Conservation (phyloP, 2,797 vertebrate genomes). For the Sarcoramphus papa region DNA sequence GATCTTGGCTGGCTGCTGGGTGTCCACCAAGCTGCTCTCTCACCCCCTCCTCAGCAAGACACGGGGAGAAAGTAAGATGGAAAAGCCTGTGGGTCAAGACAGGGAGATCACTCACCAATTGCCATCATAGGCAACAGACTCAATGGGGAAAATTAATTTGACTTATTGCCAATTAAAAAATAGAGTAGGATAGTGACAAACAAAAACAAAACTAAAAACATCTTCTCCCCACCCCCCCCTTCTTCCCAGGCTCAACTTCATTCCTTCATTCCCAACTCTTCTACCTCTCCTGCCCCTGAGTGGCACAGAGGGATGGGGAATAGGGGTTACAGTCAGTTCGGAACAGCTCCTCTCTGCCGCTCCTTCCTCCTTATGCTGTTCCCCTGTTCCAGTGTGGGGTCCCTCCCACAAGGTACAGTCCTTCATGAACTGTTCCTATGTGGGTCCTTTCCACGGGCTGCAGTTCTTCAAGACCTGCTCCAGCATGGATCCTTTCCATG, state of each 20-base stretch:
- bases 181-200: background rate
- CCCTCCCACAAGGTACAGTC: background rate
- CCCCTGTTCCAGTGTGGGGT: background rate
- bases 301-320: background rate
- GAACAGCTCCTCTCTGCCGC: background rate
- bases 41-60: background rate
- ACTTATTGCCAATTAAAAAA: background rate
- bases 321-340: background rate
- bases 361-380: background rate
- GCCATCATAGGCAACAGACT: background rate
- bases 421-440: background rate
- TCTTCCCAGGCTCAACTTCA: background rate
- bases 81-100: background rate
- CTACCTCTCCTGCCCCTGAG: background rate
- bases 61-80: background rate
- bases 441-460: background rate
- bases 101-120: background rate
- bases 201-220: background rate
- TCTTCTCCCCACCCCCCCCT: no score
- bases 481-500: background rate
- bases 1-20: background rate
- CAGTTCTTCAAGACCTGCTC: background rate
- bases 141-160: background rate
- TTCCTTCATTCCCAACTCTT: background rate
- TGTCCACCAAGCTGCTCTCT: background rate